Conservation (phyloP, 2,113 vertebrate species). For the zebrafish (Danio rerio) region DNA sequence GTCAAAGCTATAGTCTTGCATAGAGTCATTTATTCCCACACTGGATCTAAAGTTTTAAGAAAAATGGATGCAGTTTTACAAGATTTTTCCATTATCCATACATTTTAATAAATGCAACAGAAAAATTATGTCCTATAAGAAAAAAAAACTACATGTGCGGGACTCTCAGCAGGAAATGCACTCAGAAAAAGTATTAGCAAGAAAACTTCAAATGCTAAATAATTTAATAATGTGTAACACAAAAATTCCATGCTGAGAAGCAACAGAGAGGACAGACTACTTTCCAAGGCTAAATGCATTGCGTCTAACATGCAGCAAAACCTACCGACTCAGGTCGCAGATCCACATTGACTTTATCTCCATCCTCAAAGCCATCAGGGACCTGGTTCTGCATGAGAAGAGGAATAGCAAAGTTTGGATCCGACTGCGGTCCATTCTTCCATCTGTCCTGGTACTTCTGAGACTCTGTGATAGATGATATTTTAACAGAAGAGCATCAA, state of each 20-base stretch:
- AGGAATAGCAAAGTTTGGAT: conserved; percentile 79
- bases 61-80: not conserved
- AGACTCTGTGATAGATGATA: conserved; percentile 74
- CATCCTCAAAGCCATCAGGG: conserved; percentile 80
- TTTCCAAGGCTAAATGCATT: too few species aligned
- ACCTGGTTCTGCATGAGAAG: conserved; percentile 85
- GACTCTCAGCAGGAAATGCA: not conserved
- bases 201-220: not conserved
- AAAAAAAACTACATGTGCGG: not conserved
- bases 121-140: too few species aligned
- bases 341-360: conserved; percentile 78
- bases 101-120: not conserved
- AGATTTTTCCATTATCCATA: conserved; percentile 9
- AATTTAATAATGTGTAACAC: conserved; percentile 9
- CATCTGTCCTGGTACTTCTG: conserved; percentile 81
- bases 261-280: not conserved
- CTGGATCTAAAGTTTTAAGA: not conserved
- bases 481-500: not conserved
- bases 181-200: not conserved
- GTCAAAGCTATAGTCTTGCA: not conserved
- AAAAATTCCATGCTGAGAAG: not conserved
- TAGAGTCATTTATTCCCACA: conserved; percentile 1
- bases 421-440: conserved; percentile 73
- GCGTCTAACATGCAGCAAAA: conserved; percentile 13
- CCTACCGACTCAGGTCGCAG: conserved; percentile 81